These are phyloP conservation scores for Anagyrus pseudococci DNA, from an alignment of 2,888 invertebrate species.

Conservation along the genomic window DNA sequence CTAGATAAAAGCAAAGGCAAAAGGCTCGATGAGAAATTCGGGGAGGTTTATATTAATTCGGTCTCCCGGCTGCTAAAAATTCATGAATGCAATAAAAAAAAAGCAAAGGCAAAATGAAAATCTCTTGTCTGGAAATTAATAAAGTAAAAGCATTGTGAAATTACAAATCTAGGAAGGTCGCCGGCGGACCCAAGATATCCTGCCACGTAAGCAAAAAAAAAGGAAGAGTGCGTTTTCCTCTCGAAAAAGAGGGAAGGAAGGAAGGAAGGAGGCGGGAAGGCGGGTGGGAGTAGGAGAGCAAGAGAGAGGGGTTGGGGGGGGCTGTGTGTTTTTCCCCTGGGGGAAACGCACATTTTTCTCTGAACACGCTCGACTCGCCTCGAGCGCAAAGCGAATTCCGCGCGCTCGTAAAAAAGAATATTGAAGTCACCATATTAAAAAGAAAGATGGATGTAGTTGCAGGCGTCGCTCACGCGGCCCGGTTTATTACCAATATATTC, in stretches of 20 bases:
- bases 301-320: not conserved
- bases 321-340: not conserved
- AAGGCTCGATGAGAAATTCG: no score
- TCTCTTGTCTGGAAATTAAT: no score
- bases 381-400: constrained; percentile 30
- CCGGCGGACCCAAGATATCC: no score
- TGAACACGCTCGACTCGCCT: constrained; percentile 14
- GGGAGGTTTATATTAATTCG: no score
- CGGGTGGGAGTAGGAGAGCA: not conserved
- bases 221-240: no score
- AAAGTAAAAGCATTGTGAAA: no score
- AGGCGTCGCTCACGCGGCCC: not conserved
- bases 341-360: constrained; percentile 18
- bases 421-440: constrained; percentile 38
- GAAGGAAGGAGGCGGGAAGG: not conserved
- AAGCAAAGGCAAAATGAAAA: no score
- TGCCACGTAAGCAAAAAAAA: no score
- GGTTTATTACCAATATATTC: constrained; percentile 37
- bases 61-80: no score
- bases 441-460: constrained; percentile 30
- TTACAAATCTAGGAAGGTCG: no score
- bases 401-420: constrained; percentile 35
- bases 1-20: no score
- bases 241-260: not conserved
- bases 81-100: no score